A percentile compares a stretch with the other conserved stretches of the same genome.
Conservation (phyloP, 2,888 invertebrate species). For the Schrankia costaestrigalis region DNA sequence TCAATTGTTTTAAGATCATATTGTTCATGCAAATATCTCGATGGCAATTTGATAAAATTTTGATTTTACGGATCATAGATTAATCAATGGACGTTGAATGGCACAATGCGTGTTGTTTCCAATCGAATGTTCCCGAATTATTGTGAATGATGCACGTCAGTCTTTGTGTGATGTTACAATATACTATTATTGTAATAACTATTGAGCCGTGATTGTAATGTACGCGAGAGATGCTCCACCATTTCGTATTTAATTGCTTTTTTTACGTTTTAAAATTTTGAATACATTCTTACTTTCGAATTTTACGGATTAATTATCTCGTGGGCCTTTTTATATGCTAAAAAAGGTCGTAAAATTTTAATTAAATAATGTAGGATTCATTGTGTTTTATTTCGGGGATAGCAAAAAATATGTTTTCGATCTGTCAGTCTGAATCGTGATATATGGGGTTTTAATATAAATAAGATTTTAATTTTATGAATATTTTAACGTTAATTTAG, state of each 20-base stretch:
- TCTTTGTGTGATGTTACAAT: conserved; percentile 9
- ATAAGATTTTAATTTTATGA: too few species aligned
- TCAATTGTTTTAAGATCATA: conserved; percentile 28
- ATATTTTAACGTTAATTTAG: too few species aligned
- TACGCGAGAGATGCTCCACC: not conserved
- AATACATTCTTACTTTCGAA: too few species aligned
- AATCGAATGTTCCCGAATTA: conserved; percentile 4
- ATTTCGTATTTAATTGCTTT: conserved; percentile 1
- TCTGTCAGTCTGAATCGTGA: too few species aligned
- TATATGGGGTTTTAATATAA: too few species aligned
- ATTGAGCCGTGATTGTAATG: conserved; percentile 1
- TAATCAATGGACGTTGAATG: conserved; percentile 19
- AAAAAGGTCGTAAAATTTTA: conserved; percentile 4
- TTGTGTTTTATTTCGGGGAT: not conserved
- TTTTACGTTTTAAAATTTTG: not conserved
- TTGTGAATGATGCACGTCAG: conserved; percentile 5
- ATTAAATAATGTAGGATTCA: not conserved
- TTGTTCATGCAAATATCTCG: conserved; percentile 28
- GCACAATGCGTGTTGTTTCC: conserved; percentile 14
- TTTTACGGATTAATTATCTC: conserved; percentile 1
- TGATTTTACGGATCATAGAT: conserved; percentile 19
- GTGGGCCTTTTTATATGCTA: not conserved
- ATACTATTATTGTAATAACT: conserved; percentile 5
- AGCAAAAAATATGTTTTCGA: not conserved
- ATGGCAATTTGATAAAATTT: conserved; percentile 16